These are phyloP conservation scores for Temnothorax curvispinosus DNA, from an alignment of 1,140 invertebrate genomes.

Conservation along the genomic window DNA sequence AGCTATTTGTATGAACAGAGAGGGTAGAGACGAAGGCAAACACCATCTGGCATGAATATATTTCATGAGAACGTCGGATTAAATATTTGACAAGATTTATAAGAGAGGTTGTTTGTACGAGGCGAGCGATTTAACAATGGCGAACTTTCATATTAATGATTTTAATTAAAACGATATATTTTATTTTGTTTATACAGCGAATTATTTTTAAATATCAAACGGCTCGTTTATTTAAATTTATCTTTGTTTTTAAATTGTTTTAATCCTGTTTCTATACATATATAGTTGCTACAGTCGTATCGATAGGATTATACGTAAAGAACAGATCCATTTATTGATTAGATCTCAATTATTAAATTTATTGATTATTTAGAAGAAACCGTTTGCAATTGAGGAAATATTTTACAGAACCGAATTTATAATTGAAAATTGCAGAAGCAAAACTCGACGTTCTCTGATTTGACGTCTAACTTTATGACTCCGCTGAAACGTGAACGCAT, in stretches of 20 bases:
- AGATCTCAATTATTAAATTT: neutral
- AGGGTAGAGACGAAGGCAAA: conserved; percentile 45
- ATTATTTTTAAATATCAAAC: neutral
- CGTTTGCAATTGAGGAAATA: neutral
- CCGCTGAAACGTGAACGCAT: conserved; percentile 44
- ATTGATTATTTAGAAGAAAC: neutral
- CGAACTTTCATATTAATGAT: conserved; percentile 31
- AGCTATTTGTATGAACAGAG: conserved; percentile 30
- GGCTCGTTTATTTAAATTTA: neutral
- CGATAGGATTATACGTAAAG: neutral
- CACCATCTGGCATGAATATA: conserved; percentile 55
- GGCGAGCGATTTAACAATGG: conserved; percentile 35
- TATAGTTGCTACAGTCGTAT: neutral
- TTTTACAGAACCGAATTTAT: conserved; percentile 20
- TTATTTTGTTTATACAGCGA: neutral
- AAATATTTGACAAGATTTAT: conserved; percentile 59
- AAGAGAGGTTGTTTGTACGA: conserved; percentile 35
- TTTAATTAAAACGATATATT: conserved; percentile 42
- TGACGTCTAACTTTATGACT: conserved; percentile 49
- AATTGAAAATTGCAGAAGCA: conserved; percentile 22
- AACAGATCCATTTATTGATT: neutral
- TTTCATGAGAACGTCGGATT: conserved; percentile 50
- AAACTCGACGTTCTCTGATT: conserved; percentile 4
- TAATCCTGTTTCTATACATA: neutral
- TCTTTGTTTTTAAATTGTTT: neutral